Percentiles rank a stretch among this genome's conserved stretches.
These are phyloP conservation scores for Platycheirus albimanus DNA, from an alignment of 2,888 invertebrate genomes.

Conservation along the genomic window DNA sequence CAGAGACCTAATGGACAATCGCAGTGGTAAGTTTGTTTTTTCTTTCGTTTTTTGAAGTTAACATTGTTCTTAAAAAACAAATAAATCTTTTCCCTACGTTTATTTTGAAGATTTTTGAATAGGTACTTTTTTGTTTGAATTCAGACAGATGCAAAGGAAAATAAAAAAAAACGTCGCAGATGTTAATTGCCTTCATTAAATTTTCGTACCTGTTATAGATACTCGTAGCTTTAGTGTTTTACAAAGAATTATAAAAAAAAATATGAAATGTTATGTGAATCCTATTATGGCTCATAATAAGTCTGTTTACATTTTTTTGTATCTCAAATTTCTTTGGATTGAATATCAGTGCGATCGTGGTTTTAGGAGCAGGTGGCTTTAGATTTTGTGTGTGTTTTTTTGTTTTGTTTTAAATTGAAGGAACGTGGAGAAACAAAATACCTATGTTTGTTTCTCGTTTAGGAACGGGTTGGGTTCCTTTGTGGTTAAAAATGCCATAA, in stretches of 20 bases:
- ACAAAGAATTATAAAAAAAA: not conserved
- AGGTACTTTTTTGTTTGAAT: not conserved
- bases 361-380: conserved; percentile 7
- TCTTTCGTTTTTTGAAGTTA: not conserved
- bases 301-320: not conserved
- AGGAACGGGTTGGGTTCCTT: conserved; percentile 5
- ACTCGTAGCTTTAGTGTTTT: not conserved
- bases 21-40: conserved; percentile 85
- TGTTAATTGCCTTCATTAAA: conserved; percentile 29
- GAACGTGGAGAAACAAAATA: conserved; percentile 23
- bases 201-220: conserved; percentile 4
- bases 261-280: conserved; percentile 7
- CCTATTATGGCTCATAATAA: not conserved
- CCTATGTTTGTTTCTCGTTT: not conserved
- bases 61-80: too few species aligned
- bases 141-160: not conserved
- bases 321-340: conserved; percentile 52
- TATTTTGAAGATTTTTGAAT: not conserved
- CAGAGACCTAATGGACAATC: conserved; percentile 88
- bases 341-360: conserved; percentile 19
- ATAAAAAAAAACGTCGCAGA: conserved; percentile 9
- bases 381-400: conserved; percentile 9
- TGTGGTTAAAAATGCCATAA: conserved; percentile 38
- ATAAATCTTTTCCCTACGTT: too few species aligned
- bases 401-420: not conserved